phyloP scores from a whole-genome alignment of 2,888 invertebrate species.

The Catocala fraxini region DNA sequence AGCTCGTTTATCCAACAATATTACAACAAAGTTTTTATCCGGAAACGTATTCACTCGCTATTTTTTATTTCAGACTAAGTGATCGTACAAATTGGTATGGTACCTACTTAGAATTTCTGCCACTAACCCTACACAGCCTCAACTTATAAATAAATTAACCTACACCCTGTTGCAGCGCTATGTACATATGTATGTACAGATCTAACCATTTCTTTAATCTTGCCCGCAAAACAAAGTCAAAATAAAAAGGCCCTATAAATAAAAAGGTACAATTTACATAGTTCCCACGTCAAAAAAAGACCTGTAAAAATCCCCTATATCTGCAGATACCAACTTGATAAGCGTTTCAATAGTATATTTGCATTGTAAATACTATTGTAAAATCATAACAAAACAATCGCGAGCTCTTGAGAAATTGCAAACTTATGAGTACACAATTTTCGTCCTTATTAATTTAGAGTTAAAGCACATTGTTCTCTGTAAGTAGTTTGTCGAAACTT shows the following conservation, averaged over 20 bases:
- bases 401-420: constrained; percentile 23
- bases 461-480: constrained; percentile 29
- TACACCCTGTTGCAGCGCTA: background rate
- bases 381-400: constrained; percentile 34
- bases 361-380: constrained; percentile 42
- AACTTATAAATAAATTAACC: constrained; percentile 1
- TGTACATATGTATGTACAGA: background rate
- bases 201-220: background rate
- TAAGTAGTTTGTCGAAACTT: constrained; percentile 32
- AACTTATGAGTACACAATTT: constrained; percentile 33
- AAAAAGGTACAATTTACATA: constrained; percentile 12
- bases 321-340: constrained; percentile 36
- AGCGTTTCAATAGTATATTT: constrained; percentile 37
- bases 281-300: constrained; percentile 40
- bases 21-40: too few species aligned
- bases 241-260: background rate
- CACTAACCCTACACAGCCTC: background rate
- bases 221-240: constrained; percentile 1
- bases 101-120: background rate
- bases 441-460: constrained; percentile 33
- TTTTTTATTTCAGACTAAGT: background rate
- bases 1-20: too few species aligned
- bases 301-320: constrained; percentile 18
- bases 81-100: background rate
- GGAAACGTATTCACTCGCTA: too few species aligned